Conservation (phyloP, 2,888 invertebrate species). For the Agrochola macilenta region DNA sequence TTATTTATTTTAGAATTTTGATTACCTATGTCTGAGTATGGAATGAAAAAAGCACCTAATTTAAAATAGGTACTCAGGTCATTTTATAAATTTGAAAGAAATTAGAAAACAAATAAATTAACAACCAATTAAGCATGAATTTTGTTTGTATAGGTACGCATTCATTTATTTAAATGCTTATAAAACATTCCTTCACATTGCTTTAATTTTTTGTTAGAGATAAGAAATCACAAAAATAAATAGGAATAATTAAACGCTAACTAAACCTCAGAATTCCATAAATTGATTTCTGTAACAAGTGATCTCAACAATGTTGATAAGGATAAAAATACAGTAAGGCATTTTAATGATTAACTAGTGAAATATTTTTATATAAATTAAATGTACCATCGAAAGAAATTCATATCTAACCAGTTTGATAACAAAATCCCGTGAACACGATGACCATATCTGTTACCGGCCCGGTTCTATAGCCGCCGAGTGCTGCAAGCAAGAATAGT, state of each 20-base stretch:
- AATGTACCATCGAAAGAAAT: not conserved
- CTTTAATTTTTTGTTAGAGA: not conserved
- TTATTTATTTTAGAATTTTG: not conserved
- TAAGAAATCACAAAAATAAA: slow-evolving; percentile 1
- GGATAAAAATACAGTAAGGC: not conserved
- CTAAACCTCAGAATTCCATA: slow-evolving; percentile 15
- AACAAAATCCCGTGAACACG: no score
- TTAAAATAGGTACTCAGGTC: not conserved
- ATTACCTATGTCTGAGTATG: not conserved
- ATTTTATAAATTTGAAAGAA: not conserved
- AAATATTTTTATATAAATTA: not conserved
- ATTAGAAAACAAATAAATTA: not conserved
- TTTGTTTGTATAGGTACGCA: not conserved
- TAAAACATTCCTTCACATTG: not conserved
- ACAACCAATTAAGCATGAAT: not conserved
- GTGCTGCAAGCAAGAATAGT: no score
- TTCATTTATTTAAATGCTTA: slow-evolving; percentile 23
- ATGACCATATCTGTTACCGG: no score
- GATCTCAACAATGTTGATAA: slow-evolving; percentile 5
- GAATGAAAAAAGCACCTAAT: not conserved
- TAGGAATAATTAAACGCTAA: slow-evolving; percentile 3
- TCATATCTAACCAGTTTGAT: no score
- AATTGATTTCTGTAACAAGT: slow-evolving; percentile 21
- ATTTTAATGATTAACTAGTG: slow-evolving; percentile 2
- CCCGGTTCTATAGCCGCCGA: no score